Percentiles rank a stretch among this genome's conserved stretches.
Conservation (phyloP, 2,797 vertebrate species). For the Pangasius larnaudii region DNA sequence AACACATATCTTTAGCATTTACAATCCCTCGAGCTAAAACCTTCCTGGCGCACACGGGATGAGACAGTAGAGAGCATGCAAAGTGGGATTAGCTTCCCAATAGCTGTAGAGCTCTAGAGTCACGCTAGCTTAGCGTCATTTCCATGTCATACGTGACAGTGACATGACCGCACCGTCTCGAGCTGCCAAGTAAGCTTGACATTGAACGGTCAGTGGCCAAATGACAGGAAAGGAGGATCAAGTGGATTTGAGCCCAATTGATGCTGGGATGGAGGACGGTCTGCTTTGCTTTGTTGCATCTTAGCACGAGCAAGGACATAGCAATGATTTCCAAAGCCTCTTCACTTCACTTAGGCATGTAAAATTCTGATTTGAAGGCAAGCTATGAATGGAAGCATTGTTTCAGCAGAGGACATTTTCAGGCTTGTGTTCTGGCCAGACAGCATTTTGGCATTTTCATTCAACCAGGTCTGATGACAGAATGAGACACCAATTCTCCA, state of each 20-base stretch:
- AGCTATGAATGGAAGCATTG: constrained; percentile 50
- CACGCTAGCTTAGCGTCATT: constrained; percentile 63
- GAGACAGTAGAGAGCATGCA: constrained; percentile 51
- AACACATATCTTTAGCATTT: constrained; percentile 40
- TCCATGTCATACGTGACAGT: constrained; percentile 60
- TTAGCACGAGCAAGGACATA: constrained; percentile 39
- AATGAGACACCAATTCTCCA: not conserved
- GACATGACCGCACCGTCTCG: constrained; percentile 47
- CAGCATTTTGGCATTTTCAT: constrained; percentile 20
- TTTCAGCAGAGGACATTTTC: not conserved
- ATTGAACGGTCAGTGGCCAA: constrained; percentile 40
- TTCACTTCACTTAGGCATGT: not conserved
- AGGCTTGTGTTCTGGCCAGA: constrained; percentile 39
- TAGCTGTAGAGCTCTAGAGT: constrained; percentile 59
- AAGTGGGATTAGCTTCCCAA: constrained; percentile 68
- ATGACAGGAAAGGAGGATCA: constrained; percentile 46
- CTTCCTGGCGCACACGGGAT: constrained; percentile 61
- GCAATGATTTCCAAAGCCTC: constrained; percentile 37
- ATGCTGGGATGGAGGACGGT: not conserved
- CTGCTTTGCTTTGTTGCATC: constrained; percentile 29
- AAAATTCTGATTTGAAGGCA: constrained; percentile 22
- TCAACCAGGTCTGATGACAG: constrained; percentile 30
- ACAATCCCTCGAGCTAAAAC: constrained; percentile 50
- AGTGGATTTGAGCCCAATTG: constrained; percentile 45
- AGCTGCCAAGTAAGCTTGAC: constrained; percentile 46